These are phyloP conservation scores for Protodeltote pygarga DNA, from an alignment of 2,888 invertebrate genomes.

Conservation along the genomic window DNA sequence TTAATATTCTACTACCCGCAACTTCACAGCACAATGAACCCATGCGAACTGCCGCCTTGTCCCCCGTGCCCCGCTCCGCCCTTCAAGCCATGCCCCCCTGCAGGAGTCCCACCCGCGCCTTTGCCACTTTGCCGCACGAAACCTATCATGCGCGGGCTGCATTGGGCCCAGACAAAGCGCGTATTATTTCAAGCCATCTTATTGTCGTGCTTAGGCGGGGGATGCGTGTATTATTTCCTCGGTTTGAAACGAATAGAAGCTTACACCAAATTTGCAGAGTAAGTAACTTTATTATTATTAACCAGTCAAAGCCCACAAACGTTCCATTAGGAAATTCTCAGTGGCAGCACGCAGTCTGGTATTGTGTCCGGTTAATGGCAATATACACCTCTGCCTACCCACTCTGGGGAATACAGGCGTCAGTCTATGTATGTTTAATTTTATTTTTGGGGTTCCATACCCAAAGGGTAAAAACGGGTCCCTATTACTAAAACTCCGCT, in stretches of 20 bases:
- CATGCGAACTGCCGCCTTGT: slow-evolving; percentile 58
- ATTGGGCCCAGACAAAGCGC: slow-evolving; percentile 87
- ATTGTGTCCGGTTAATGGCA: too few species aligned
- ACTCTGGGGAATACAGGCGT: too few species aligned
- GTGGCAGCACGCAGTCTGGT: too few species aligned
- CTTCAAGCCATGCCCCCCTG: slow-evolving; percentile 63
- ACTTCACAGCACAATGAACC: slow-evolving; percentile 48
- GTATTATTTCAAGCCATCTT: slow-evolving; percentile 83
- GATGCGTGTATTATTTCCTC: slow-evolving; percentile 79
- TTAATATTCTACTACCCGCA: too few species aligned
- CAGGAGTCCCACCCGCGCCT: slow-evolving; percentile 58
- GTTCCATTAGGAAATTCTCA: too few species aligned
- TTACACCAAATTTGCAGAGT: slow-evolving; percentile 69
- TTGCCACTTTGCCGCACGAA: slow-evolving; percentile 65
- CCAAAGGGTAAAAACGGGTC: too few species aligned
- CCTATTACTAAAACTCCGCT: too few species aligned
- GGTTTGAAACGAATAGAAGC: slow-evolving; percentile 84
- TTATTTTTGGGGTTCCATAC: too few species aligned
- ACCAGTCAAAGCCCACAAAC: too few species aligned
- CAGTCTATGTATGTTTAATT: too few species aligned
- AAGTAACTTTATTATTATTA: not conserved
- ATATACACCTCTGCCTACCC: too few species aligned
- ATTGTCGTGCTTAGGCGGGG: slow-evolving; percentile 69
- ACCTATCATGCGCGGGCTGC: slow-evolving; percentile 91
- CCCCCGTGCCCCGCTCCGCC: slow-evolving; percentile 66